Conservation (phyloP, 2,797 vertebrate genomes). For the Vireo griseus region DNA sequence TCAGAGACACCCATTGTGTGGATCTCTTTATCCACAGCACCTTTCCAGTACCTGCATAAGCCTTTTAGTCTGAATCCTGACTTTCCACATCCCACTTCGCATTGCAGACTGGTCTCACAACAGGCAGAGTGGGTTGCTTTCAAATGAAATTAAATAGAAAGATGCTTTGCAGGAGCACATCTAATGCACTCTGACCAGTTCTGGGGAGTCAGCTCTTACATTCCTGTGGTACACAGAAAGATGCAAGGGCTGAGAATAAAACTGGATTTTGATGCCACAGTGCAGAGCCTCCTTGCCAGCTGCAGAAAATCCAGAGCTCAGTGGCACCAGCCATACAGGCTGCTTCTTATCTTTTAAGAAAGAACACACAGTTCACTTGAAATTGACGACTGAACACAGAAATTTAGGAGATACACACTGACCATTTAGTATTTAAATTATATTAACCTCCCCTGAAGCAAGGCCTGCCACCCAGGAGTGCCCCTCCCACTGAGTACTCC, state of each 20-base stretch:
- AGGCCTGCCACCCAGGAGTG: not conserved
- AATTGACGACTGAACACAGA: not conserved
- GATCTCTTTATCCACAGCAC: not conserved
- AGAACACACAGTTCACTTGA: not conserved
- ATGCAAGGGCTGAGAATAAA: not conserved
- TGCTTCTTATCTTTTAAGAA: not conserved
- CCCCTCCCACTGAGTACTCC: not conserved
- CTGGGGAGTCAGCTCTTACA: not conserved
- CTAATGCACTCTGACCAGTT: not conserved
- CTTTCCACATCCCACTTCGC: fast-evolving
- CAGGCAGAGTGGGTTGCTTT: not conserved
- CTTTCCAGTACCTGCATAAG: not conserved
- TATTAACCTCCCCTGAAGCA: not conserved
- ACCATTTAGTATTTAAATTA: not conserved
- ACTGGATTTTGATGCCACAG: not conserved
- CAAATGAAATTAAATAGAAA: not conserved
- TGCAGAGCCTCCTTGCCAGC: not conserved
- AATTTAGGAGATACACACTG: not conserved
- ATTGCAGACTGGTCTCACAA: not conserved
- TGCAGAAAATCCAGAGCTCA: not conserved
- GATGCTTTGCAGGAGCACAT: not conserved
- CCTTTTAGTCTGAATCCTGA: not conserved
- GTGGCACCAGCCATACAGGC: not conserved
- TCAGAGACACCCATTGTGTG: not conserved
- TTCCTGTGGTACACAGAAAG: not conserved